These are phyloP conservation scores for Calycopis cecrops DNA, from an alignment of 1,140 invertebrate species.

Conservation along the genomic window DNA sequence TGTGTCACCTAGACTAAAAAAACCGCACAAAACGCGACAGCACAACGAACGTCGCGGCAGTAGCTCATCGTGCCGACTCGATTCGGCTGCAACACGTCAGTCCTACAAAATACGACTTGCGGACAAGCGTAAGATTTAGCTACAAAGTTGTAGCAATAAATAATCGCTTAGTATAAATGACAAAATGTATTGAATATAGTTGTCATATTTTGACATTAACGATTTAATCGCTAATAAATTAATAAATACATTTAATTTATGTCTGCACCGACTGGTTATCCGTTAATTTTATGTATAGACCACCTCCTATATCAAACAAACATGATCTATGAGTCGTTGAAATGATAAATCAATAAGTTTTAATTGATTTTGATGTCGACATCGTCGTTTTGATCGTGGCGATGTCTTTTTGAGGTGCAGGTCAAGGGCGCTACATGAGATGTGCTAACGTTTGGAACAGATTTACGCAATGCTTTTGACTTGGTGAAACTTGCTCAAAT, in stretches of 20 bases:
- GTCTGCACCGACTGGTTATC: not conserved
- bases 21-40: no score
- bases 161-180: slow-evolving; percentile 10
- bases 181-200: slow-evolving; percentile 26
- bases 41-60: no score
- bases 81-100: no score
- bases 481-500: no score
- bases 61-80: no score
- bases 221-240: slow-evolving; percentile 45
- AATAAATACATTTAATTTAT: slow-evolving; percentile 24
- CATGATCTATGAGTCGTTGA: slow-evolving; percentile 1
- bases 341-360: slow-evolving; percentile 1
- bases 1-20: no score
- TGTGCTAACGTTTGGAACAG: no score
- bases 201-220: slow-evolving; percentile 25
- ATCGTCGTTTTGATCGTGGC: not conserved
- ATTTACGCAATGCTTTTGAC: no score
- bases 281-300: slow-evolving; percentile 1
- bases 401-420: not conserved
- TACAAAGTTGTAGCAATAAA: slow-evolving; percentile 1
- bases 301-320: not conserved
- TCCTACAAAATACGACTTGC: no score
- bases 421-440: not conserved
- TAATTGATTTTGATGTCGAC: slow-evolving; percentile 7
- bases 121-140: no score